Evolutionary conservation across 2,113 vertebrate genomes (phyloP).

Genomic region (Murina feae): DNA sequence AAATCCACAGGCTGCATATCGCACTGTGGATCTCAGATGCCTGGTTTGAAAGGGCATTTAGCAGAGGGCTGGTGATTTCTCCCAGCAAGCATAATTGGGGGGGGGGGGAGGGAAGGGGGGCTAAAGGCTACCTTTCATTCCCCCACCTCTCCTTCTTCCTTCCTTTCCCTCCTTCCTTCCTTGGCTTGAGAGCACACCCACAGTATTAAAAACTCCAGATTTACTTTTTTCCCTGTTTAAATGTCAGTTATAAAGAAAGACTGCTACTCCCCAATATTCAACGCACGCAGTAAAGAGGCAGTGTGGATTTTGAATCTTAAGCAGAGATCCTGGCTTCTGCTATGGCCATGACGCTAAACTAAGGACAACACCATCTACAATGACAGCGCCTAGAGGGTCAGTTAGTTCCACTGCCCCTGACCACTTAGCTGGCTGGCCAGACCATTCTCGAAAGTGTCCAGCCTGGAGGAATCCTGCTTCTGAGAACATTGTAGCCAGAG

Average conservation of each 20-base stretch:
- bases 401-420: background rate
- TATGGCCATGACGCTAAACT: background rate
- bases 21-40: constrained; percentile 52
- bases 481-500: background rate
- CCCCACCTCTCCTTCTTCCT: rapidly evolving
- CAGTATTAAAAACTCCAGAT: constrained; percentile 9
- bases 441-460: background rate
- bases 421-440: background rate
- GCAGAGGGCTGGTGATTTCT: constrained; percentile 50
- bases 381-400: background rate
- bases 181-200: background rate
- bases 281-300: background rate
- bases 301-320: background rate
- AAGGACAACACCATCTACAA: background rate
- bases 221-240: constrained; percentile 12
- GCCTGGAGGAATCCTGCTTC: background rate
- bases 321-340: background rate
- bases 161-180: background rate
- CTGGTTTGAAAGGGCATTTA: constrained; percentile 20
- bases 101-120: too few relatives aligned
- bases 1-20: constrained; percentile 65
- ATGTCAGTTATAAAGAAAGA: constrained; percentile 19
- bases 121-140: background rate
- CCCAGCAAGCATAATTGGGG: background rate
- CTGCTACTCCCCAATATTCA: background rate